Evolutionary conservation across 2,113 vertebrate genomes (phyloP), one percentile per base, ranked within the genome.

Genomic region (Merops nubicus): DNA sequence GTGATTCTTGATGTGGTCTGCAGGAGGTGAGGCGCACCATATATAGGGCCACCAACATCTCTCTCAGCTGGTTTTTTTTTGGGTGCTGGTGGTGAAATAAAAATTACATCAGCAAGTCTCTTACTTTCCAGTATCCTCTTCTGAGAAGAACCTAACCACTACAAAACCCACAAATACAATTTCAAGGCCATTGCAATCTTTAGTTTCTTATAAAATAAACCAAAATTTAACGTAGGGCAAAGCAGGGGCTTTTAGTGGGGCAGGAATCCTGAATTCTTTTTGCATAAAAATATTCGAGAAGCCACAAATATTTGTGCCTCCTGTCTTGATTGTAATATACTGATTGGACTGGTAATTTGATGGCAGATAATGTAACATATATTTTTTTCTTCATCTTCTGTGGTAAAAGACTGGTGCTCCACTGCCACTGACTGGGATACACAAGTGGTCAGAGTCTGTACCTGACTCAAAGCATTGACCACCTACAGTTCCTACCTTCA

Each of bases 61-160:
- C 68, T 83, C 93, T 95, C 89, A 75, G 94, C 67, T 68, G 57
- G 56, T 45, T 57, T 96, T 65, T 45, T 31, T 16, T 40, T 4
- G 42, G 26, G 47, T 83, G 48, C 20, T 67, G 54, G 45, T 83
- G 64, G 43, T 90, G 72, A 96, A 84, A 96, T 97, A 96, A 97
- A 83, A 91, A 97, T 98, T 91, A 98, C 98, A 97, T 98, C 98
- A 98, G 97, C 97, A 97, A 96, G 91, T 96, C 92, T 98, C 97
- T 97, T 91, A 96, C 97, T 98, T 98, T 98, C 97, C 98, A 98
- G 91, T 91, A 89, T 90, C 82, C 91, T 96, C 84, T 98, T 98
- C 98, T 98, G 97, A 98, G 98, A 98, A 98, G 74, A 93, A 94
- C 74, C 92, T 97, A 98, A 98, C 98, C 98, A 98, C 98, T 81